Percentiles rank a stretch among this genome's conserved stretches.
Conservation (phyloP, 2,113 vertebrate species). For the Pteruthius melanotis region DNA sequence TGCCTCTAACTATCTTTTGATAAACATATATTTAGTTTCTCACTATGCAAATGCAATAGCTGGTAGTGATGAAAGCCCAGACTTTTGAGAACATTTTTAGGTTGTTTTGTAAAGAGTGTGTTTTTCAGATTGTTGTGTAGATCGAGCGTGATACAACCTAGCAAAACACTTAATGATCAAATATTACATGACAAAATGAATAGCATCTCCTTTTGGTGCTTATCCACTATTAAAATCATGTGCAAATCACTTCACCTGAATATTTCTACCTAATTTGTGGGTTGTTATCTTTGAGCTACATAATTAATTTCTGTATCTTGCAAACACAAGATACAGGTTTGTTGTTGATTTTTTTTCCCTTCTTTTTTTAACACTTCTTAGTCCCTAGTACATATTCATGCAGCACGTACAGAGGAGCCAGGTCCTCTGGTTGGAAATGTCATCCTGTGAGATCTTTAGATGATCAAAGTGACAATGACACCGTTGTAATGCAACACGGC, state of each 20-base stretch:
- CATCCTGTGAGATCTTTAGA: not conserved
- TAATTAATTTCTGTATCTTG: constrained; percentile 38
- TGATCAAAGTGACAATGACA: constrained; percentile 61
- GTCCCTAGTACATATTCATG: not conserved
- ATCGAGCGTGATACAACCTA: not conserved
- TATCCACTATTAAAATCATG: constrained; percentile 35
- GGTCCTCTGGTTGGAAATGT: constrained; percentile 3
- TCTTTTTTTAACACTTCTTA: not conserved
- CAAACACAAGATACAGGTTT: constrained; percentile 5
- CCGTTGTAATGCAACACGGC: not conserved
- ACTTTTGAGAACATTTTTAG: not conserved
- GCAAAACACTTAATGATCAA: constrained; percentile 23
- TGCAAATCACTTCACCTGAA: constrained; percentile 51
- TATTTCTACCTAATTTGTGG: constrained; percentile 36
- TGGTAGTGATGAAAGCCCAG: not conserved
- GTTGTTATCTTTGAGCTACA: constrained; percentile 34
- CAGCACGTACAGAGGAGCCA: not conserved
- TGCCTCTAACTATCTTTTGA: not conserved
- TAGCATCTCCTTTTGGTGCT: not conserved
- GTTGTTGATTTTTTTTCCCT: not conserved
- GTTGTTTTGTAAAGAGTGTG: not conserved
- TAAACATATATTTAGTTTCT: not conserved
- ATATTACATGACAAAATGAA: constrained; percentile 28
- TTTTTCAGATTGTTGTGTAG: constrained; percentile 13
- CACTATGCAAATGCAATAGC: not conserved